Evolutionary conservation across 2,888 invertebrate species (phyloP), one percentile per base, ranked within the genome.

Genomic region (Agonopterix arenella): DNA sequence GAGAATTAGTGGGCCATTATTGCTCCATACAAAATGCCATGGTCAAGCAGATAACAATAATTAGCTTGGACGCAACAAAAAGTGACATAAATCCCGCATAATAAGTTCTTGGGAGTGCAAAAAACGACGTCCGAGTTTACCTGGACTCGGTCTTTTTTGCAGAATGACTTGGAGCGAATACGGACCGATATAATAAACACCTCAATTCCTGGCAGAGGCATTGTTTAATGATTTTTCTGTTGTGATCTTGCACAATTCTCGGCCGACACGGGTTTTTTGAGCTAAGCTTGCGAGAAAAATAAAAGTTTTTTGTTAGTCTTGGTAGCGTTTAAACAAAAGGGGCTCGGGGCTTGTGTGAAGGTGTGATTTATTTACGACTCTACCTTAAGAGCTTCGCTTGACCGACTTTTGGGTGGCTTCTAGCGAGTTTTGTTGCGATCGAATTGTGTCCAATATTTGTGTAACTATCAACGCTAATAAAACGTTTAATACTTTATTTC

Each of bases 41-140:
- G 83, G 86, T 86, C 82, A 85, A 83, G 80, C 82, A 81, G 89
- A 88, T 89, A 89, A 88, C 85, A 89, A 88, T 86, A 88, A 89
- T 89, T 89, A 88, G 84, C 75, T 84, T 62, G 80, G 80, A 84
- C 79, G 69, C 64, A 66, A 79, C 82, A 88, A 86, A 89, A 89
- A 89, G 80, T 85, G 88, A 85, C 88, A 89, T 88, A 88, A 88
- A 89, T 89, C 85, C 84, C 76, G 80, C 83, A 88, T 88, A 86
- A 86, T 89, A 88, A 86, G 83, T 80, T 76, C 76, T 68, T 62
- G 61, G 61, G 62, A 68, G 62, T 75, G 77, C 79, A 85, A 85
- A 85, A 86, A 84, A 79, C 65, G 59, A 58, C 62, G 69, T 65
- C 68, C 71, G 69, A 75, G 66, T 79, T 84, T 88, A 88, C 89